Percentiles rank a stretch among this genome's conserved stretches.
phyloP scores from a whole-genome alignment of 2,113 vertebrate genomes.

The Nicator chloris region DNA sequence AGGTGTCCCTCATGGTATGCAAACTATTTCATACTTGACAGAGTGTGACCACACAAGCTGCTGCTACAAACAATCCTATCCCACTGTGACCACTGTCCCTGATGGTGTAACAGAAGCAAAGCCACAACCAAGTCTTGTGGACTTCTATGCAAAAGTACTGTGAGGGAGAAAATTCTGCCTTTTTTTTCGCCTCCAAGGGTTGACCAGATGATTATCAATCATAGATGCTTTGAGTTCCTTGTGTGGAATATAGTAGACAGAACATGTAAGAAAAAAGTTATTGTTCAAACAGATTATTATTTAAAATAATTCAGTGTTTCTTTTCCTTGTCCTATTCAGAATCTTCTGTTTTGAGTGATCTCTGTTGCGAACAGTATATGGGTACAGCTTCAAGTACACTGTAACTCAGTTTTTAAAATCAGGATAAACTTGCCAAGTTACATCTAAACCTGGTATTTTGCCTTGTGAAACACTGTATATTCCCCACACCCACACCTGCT shows the following conservation, averaged over 20 bases:
- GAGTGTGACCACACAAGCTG: neutral
- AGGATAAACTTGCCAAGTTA: neutral
- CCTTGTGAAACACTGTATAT: neutral
- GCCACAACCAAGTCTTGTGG: neutral
- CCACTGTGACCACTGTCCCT: rapidly evolving
- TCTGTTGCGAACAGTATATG: neutral
- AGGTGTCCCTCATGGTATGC: neutral
- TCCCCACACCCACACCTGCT: neutral
- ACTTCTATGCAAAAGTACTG: neutral
- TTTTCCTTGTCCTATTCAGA: neutral
- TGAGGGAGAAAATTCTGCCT: neutral
- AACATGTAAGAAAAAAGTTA: neutral
- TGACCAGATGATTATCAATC: neutral
- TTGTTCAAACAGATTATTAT: neutral
- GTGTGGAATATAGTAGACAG: neutral
- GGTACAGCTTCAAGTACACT: neutral
- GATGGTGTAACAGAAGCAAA: rapidly evolving
- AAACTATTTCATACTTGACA: neutral
- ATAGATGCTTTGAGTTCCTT: neutral
- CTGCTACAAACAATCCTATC: neutral
- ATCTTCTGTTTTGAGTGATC: neutral
- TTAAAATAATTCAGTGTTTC: neutral
- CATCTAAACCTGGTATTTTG: neutral
- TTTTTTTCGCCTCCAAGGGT: neutral
- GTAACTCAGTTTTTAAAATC: neutral